phyloP scores from a whole-genome alignment of 1,140 invertebrate species.

The Temnothorax nylanderi region DNA sequence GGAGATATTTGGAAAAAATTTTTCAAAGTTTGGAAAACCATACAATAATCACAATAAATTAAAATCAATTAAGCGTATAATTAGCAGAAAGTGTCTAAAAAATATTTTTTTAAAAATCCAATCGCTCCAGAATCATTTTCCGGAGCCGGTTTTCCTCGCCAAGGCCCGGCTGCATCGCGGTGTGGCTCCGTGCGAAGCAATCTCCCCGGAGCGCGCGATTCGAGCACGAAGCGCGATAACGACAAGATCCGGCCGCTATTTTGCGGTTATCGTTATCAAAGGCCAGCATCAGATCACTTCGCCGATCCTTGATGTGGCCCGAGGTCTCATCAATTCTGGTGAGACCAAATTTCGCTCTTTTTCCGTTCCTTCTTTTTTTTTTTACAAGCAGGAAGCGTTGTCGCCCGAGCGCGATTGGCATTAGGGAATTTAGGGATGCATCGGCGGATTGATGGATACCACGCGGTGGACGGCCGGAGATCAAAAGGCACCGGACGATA shows the following conservation, averaged over 20 bases:
- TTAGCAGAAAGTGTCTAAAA: too few relatives aligned
- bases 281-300: not conserved
- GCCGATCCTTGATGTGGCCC: not conserved
- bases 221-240: conserved; percentile 19
- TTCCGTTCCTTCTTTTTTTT: not conserved
- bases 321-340: not conserved
- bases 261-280: not conserved
- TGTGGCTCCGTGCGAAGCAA: not conserved
- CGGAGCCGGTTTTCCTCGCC: conserved; percentile 47
- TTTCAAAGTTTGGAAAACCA: too few relatives aligned
- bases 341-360: not conserved
- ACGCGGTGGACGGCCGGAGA: not conserved
- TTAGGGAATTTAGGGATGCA: not conserved
- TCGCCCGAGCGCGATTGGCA: not conserved
- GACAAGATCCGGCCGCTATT: not conserved
- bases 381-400: not conserved
- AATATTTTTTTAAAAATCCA: too few relatives aligned
- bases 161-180: conserved; percentile 16
- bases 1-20: too few relatives aligned
- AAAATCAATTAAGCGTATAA: too few relatives aligned
- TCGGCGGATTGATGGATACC: not conserved
- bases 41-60: too few relatives aligned
- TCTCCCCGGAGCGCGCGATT: not conserved
- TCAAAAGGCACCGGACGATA: conserved; percentile 13
- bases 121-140: too few relatives aligned